Evolutionary conservation across 2,888 invertebrate species (phyloP), one percentile per base, ranked within the genome.

Genomic region (Drosophila neutralis): DNA sequence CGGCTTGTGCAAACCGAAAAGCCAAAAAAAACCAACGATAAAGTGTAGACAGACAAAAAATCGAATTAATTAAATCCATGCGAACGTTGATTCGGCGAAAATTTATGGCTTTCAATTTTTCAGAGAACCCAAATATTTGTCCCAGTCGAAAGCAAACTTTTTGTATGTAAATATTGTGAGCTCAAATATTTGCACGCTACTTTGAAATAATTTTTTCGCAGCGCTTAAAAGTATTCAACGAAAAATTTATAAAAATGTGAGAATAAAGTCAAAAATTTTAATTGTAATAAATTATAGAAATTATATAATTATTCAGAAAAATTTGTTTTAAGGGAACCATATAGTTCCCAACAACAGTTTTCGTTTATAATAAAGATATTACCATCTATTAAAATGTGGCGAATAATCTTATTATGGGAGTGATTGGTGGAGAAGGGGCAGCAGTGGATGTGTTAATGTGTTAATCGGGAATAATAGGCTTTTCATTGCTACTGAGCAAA

Each of bases 41-140:
- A 38, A 24, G 49, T 21, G 35, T 27, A 62, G 27, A 33, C 35
- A 21, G 36, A 40, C 21, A 72, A 36, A 65, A 68, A 69, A 53
- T 40, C 27, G 56, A 66, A 61, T 69, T 87, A 87, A 87, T 87
- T 89, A 81, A 76, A 75, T 54, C 71, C 73, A 79, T 76, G 73
- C 78, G 86, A 75, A 48, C 53, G 63, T 83, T 72, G 68, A 77
- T 82, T 69, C 45, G 56, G 56, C 61, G 66, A 73, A 83, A 86
- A 88, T 89, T 87, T 84, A 84, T 89, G 57, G 79, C 69, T 59
- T 66, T 65, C 62, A 66, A 62, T 60, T 67, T 88, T 86, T 76
- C 79, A 68, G 70, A 52, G 68, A 80, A 72, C 51, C 51, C 64
- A 80, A 78, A 78, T 78, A 78, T 78, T 78, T 80, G 77, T 38